These are phyloP conservation scores for Colaptes auratus DNA, from an alignment of 2,113 vertebrate genomes.

Conservation along the genomic window DNA sequence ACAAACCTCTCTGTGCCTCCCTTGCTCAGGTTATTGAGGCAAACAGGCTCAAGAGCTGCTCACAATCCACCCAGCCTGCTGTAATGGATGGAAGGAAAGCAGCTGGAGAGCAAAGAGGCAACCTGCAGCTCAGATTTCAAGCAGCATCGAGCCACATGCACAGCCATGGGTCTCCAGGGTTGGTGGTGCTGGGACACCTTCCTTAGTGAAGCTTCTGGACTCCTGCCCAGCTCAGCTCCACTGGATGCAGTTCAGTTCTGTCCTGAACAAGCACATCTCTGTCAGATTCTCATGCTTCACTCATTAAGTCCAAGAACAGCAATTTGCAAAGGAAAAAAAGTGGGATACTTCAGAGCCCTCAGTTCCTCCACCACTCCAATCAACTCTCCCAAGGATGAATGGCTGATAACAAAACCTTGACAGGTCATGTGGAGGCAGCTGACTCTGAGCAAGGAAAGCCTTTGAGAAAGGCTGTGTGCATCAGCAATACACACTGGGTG, in stretches of 20 bases:
- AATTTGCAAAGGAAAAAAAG: neutral
- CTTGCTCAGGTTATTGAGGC: neutral
- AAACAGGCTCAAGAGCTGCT: neutral
- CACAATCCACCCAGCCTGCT: neutral
- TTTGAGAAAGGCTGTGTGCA: neutral
- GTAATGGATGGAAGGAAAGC: neutral
- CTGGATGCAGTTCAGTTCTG: neutral
- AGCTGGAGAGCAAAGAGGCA: neutral
- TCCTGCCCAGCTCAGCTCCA: neutral
- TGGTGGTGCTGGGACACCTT: neutral
- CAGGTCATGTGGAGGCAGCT: neutral
- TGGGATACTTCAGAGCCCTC: neutral
- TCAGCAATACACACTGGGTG: rapidly evolving
- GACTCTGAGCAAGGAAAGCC: neutral
- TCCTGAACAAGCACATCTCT: neutral
- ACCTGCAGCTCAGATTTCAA: neutral
- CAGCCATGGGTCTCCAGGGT: rapidly evolving
- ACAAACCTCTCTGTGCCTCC: neutral
- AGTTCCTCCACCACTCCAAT: neutral
- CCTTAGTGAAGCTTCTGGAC: neutral
- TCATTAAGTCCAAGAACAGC: neutral
- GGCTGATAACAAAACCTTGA: neutral
- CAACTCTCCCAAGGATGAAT: neutral
- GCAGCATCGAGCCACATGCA: neutral
- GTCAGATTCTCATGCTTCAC: neutral